Conservation (phyloP, 2,797 vertebrate species). For the Acrossocheilus wenchowensis region DNA sequence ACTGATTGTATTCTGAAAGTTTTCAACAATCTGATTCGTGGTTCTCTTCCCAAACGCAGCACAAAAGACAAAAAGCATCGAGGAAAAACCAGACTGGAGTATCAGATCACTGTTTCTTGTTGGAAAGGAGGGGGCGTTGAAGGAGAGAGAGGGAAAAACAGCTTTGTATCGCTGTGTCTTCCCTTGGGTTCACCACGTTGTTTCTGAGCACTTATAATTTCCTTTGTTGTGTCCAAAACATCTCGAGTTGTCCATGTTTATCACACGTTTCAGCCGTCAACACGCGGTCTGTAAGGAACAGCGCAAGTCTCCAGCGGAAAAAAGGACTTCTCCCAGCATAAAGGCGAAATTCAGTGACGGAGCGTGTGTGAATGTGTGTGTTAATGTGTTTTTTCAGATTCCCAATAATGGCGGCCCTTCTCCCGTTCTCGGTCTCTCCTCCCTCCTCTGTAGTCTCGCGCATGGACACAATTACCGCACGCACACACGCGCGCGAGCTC, state of each 20-base stretch:
- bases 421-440: constrained; percentile 79
- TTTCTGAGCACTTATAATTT: constrained; percentile 82
- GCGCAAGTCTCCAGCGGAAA: constrained; percentile 28
- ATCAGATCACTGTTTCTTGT: constrained; percentile 67
- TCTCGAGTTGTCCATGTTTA: constrained; percentile 66
- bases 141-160: constrained; percentile 58
- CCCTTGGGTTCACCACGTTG: constrained; percentile 80
- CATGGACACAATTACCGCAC: constrained; percentile 77
- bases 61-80: constrained; percentile 51
- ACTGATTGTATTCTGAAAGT: constrained; percentile 71
- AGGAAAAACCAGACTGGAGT: constrained; percentile 64
- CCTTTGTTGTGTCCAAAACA: constrained; percentile 83
- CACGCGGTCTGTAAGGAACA: constrained; percentile 2
- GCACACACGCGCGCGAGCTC: constrained; percentile 9
- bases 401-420: constrained; percentile 86
- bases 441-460: constrained; percentile 74
- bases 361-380: constrained; percentile 56
- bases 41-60: constrained; percentile 44
- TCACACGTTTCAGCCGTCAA: background rate
- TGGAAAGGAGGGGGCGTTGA: constrained; percentile 59
- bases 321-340: constrained; percentile 51
- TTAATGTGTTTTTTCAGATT: constrained; percentile 72
- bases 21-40: constrained; percentile 62
- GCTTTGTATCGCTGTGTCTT: constrained; percentile 72
- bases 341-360: constrained; percentile 69